These are phyloP conservation scores for Sula dactylatra DNA, from an alignment of 2,113 vertebrate genomes.

Conservation along the genomic window DNA sequence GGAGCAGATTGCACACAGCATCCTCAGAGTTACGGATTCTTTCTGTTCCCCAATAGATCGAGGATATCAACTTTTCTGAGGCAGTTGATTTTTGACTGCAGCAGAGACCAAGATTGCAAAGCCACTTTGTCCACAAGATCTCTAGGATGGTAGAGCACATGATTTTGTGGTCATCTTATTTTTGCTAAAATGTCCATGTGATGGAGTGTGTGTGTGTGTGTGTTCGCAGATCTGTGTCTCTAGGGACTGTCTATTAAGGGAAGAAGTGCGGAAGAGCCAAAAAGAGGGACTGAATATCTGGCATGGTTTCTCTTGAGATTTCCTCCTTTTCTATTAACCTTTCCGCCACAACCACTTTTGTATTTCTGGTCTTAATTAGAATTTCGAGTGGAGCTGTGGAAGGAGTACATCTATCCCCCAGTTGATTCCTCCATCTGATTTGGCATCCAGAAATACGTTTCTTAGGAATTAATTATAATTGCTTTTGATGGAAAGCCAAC, in stretches of 20 bases:
- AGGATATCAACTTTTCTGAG: background rate
- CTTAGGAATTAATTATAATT: constrained; percentile 77
- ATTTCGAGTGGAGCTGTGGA: constrained; percentile 61
- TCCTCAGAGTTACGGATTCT: background rate
- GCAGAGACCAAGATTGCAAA: background rate
- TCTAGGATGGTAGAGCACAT: background rate
- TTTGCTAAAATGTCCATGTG: background rate
- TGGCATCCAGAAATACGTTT: constrained; percentile 64
- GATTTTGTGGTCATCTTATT: background rate
- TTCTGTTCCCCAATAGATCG: background rate
- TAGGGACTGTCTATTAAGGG: background rate
- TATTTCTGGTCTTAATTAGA: constrained; percentile 76
- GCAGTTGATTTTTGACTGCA: background rate
- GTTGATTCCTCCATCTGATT: constrained; percentile 72
- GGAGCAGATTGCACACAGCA: background rate
- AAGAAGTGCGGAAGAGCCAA: background rate
- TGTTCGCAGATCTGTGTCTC: background rate
- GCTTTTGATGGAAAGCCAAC: constrained; percentile 73
- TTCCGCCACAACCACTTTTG: constrained; percentile 68
- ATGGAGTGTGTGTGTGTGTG: background rate
- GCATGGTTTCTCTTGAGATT: constrained; percentile 58
- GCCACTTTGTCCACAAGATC: background rate
- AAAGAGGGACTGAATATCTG: constrained; percentile 34
- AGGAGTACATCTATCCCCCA: constrained; percentile 47
- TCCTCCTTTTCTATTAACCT: constrained; percentile 68